Base-by-base conservation (phyloP, 1,140 invertebrate species). In the Drosophila sproati region DNA sequence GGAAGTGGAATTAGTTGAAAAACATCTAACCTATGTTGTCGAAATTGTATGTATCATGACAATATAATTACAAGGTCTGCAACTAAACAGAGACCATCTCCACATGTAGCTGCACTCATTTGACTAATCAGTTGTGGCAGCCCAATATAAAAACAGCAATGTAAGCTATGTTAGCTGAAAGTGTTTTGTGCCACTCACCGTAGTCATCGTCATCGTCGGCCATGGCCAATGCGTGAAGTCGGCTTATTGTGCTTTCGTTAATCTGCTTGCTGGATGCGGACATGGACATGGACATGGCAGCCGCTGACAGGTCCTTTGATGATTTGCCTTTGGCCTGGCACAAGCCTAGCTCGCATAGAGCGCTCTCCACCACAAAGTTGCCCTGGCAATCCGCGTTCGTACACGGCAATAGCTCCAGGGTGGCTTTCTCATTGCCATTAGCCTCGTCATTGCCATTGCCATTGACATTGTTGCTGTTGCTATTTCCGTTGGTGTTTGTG, bases 161-260 rank as follows among this genome's bases (percentile, higher is more conserved):
- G 29, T 50, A 31, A 55, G 52, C 60, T 50, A 52, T 20, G 0
- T 41, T 12, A 31, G 51, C 8, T 31, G 10, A 29, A 31, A 43
- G 47, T 37, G 39, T 54, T 68, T 62, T 55, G 7, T 5, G 35
- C 39, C 10, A 74, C 75, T 77, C 77, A 91, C 89, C 90, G 39
- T 92, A 91, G 69, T 92, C 92, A 71, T 89, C 85, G 45, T 92
- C 91, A 60, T 92, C 92, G 61, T 91, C 91, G 28, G 86, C 90
- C 89, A 92, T 91, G 64, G 86, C 91, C 78, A 92, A 76, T 54
- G 91, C 89, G 60, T 92, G 92, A 69, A 92, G 75, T 55, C 92
- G 83, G 77, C 82, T 92, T 86, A 92, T 91, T 76, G 91, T 92
- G 73, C 81, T 91, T 75, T 92, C 86, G 76, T 92, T 90, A 72